Conservation (phyloP, 35 echinoderm and acorn worm species). For the Anneissia japonica region DNA sequence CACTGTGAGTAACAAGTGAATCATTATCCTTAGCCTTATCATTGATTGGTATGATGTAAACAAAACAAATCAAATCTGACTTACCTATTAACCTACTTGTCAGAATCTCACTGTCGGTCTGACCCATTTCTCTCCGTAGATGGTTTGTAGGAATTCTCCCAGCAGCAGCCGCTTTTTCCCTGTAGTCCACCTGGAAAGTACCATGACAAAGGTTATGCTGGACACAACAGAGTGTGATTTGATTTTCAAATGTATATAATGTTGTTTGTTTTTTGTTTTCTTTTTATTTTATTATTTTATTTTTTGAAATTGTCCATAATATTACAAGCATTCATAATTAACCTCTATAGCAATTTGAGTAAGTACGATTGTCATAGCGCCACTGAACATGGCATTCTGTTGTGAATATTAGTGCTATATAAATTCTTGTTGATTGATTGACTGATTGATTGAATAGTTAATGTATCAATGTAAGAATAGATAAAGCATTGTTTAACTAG, state of each 20-base stretch:
- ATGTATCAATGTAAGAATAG: too few species aligned
- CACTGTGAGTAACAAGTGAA: too few species aligned
- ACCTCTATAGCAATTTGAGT: background rate
- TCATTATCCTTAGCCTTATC: too few species aligned
- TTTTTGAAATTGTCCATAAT: background rate
- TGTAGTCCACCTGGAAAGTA: constrained; percentile 75
- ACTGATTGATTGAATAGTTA: too few species aligned
- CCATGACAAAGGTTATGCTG: background rate
- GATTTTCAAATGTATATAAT: too few species aligned
- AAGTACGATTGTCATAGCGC: background rate
- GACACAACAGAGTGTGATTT: background rate
- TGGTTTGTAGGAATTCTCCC: constrained; percentile 98
- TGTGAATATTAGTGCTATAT: too few species aligned
- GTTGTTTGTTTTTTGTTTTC: background rate
- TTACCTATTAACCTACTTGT: constrained; percentile 96
- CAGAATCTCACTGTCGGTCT: constrained; percentile 79
- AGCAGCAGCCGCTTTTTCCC: constrained; percentile 92
- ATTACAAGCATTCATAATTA: background rate
- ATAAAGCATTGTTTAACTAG: background rate
- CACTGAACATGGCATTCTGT: too few species aligned
- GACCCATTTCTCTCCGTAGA: constrained; percentile 82
- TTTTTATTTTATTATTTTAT: background rate
- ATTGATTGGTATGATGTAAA: too few species aligned
- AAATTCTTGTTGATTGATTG: too few species aligned
- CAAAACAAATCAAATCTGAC: background rate